phyloP scores from a whole-genome alignment of 2,888 invertebrate species.

The Acanthosepion esculentum region DNA sequence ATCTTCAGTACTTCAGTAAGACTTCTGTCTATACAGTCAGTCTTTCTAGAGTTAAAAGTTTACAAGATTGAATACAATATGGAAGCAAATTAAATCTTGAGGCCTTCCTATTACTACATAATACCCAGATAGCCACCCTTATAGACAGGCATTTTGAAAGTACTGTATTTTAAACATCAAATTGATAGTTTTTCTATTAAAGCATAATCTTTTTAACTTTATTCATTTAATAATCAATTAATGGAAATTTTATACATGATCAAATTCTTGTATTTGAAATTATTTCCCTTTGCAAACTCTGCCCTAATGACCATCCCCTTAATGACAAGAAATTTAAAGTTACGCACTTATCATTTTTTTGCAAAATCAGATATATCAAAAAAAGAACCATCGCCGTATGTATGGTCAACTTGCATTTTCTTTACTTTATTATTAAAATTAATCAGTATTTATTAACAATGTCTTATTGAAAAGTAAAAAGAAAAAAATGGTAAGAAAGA shows the following conservation, averaged over 20 bases:
- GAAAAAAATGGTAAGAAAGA: background rate
- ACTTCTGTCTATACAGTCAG: no score
- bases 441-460: background rate
- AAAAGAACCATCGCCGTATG: background rate
- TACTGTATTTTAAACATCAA: background rate
- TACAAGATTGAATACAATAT: no score
- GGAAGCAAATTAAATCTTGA: no score
- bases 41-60: no score
- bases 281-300: background rate
- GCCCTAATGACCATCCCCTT: background rate
- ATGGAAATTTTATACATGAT: constrained; percentile 4
- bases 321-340: background rate
- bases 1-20: no score
- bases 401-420: background rate
- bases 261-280: background rate
- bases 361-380: background rate
- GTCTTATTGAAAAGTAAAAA: background rate
- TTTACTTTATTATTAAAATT: background rate
- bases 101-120: background rate
- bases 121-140: background rate
- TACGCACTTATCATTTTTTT: background rate
- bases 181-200: background rate
- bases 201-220: background rate
- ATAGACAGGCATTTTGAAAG: background rate
- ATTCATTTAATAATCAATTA: background rate